A percentile compares a stretch with the other conserved stretches of the same genome.
Conservation (phyloP, 2,888 invertebrate species). For the Exephanes ischioxanthus region DNA sequence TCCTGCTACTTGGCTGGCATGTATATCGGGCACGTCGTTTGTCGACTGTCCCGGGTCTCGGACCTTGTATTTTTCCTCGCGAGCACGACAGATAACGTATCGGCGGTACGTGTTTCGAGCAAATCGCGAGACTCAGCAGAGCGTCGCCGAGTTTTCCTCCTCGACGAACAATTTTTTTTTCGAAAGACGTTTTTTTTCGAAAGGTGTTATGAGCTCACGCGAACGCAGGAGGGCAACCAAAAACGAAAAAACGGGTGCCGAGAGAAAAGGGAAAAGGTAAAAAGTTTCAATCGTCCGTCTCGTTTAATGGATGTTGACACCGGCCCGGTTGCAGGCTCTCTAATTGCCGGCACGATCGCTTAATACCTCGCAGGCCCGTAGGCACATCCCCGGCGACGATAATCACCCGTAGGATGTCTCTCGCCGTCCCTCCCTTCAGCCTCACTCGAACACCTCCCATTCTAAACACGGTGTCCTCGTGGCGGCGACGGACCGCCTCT, state of each 20-base stretch:
- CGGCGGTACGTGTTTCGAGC: constrained; percentile 61
- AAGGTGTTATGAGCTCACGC: not conserved
- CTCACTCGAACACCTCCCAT: not conserved
- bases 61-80: constrained; percentile 74
- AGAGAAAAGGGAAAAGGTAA: not conserved
- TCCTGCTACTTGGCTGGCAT: constrained; percentile 4
- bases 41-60: constrained; percentile 65
- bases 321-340: constrained; percentile 75
- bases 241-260: not conserved
- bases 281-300: not conserved
- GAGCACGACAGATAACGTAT: constrained; percentile 74
- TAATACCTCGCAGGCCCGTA: constrained; percentile 50
- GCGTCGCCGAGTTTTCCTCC: not conserved
- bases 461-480: constrained; percentile 11
- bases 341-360: constrained; percentile 79
- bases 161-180: constrained; percentile 1
- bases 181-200: not conserved
- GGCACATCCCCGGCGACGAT: constrained; percentile 72
- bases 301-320: constrained; percentile 68
- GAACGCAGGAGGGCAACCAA: not conserved
- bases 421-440: constrained; percentile 25
- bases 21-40: constrained; percentile 37
- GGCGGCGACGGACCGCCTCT: not conserved
- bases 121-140: not conserved
- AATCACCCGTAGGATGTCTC: constrained; percentile 71